Evolutionary conservation across 2,888 invertebrate genomes (phyloP), one percentile per base, ranked within the genome.

Genomic region (Aphidius colemani): DNA sequence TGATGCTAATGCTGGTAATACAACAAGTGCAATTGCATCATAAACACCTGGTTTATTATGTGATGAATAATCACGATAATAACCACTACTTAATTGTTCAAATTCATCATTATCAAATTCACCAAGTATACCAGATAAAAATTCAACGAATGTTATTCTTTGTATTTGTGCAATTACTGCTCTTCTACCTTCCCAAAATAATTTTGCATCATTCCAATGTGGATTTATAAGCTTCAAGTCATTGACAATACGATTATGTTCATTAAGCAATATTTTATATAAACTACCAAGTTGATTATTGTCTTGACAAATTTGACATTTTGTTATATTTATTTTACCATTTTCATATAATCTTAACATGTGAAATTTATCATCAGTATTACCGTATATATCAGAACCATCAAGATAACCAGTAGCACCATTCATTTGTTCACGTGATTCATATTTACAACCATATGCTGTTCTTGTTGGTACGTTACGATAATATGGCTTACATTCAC

Each of bases 81-180:
- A 90, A 18, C 93, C 93, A 46, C 89, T 88, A 0, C 87, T 85
- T 18, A 86, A 85, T 48, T 89, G 84, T 68, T 86, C 86, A 55
- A 91, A 85, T 70, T 89, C 86, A 0, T 87, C 85, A 79, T 88
- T 84, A 69, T 89, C 85, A 72, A 88, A 86, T 85, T 91, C 86
- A 65, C 92, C 93, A 53, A 94, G 81, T 9, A 94, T 85, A 61
- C 90, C 89, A 0, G 93, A 93, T 64, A 94, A 83, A 82, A 91
- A 94, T 79, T 94, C 94, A 73, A 90, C 92, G 78, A 89, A 90
- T 0, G 94, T 94, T 63, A 94, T 90, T 73, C 94, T 94, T 70
- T 94, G 94, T 49, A 94, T 88, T 78, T 92, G 86, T 0, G 93
- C 92, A 0, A 90, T 88, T 9, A 94, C 86, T 9, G 91, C 89